A percentile compares a stretch with the other conserved stretches of the same genome.
Conservation (phyloP, 2,113 vertebrate species). For the Pseudopipra pipra region DNA sequence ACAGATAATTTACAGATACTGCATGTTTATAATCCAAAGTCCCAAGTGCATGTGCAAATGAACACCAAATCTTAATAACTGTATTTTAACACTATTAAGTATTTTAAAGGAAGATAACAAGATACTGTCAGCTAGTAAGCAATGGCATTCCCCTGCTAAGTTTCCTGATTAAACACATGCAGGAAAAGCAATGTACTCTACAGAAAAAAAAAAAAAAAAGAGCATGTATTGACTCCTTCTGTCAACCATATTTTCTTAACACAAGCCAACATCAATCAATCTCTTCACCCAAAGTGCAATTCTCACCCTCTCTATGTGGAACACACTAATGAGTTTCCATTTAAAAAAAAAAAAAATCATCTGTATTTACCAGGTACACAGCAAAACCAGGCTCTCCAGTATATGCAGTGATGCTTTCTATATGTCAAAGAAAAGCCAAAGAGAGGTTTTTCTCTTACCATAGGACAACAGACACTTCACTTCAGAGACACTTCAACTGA, state of each 20-base stretch:
- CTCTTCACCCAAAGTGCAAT: neutral
- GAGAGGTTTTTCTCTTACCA: neutral
- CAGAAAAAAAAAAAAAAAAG: neutral
- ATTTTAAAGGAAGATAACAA: neutral
- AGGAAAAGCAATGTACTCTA: neutral
- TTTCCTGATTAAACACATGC: neutral
- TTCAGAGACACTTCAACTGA: neutral
- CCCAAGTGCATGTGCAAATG: neutral
- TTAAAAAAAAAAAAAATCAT: neutral
- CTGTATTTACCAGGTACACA: neutral
- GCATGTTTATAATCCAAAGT: neutral
- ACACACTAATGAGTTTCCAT: neutral
- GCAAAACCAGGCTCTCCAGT: neutral
- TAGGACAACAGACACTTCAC: neutral
- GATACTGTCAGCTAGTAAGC: neutral
- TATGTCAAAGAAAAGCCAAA: neutral
- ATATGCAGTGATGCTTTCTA: neutral
- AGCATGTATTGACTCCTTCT: neutral
- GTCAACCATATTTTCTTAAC: neutral
- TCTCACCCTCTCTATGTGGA: neutral
- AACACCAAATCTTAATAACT: neutral
- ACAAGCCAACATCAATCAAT: slow-evolving; percentile 25
- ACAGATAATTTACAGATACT: neutral
- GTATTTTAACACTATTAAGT: neutral
- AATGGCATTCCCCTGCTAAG: neutral